phyloP scores from a whole-genome alignment of 2,113 vertebrate genomes.

The Cardinalis cardinalis region DNA sequence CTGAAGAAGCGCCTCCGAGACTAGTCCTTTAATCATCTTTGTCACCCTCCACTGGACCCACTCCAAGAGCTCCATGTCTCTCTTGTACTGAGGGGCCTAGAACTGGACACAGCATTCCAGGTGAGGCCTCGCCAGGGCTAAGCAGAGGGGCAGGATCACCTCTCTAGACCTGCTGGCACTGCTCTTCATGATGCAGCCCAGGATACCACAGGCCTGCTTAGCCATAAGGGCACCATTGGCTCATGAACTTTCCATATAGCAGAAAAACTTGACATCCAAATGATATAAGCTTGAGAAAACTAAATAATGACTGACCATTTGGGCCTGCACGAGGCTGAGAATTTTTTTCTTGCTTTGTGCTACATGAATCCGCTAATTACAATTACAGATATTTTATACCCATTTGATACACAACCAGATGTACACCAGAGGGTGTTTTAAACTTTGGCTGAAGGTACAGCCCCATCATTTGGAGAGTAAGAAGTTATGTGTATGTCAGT shows the following conservation, averaged over 20 bases:
- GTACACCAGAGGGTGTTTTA: not conserved
- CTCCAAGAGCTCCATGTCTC: not conserved
- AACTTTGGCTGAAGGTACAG: not conserved
- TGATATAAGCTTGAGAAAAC: not conserved
- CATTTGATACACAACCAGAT: not conserved
- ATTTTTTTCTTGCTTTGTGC: not conserved
- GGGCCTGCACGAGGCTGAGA: not conserved
- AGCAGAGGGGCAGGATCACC: not conserved
- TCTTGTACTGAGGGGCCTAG: not conserved
- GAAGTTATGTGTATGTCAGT: not conserved
- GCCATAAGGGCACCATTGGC: too few relatives aligned
- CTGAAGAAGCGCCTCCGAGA: too few relatives aligned
- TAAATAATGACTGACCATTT: not conserved
- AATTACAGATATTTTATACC: not conserved
- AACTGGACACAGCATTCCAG: not conserved
- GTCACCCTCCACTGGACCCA: not conserved
- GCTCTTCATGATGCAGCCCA: not conserved
- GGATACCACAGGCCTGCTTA: not conserved
- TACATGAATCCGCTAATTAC: not conserved
- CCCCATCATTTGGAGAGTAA: not conserved
- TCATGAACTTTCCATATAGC: not conserved
- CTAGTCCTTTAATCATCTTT: not conserved
- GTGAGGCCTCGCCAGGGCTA: not conserved
- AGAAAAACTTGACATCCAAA: not conserved
- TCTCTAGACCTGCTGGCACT: rapidly evolving